A percentile compares a stretch with the other conserved stretches of the same genome.
Conservation (phyloP, 2,888 invertebrate species). For the Hydropsyche betteni region DNA sequence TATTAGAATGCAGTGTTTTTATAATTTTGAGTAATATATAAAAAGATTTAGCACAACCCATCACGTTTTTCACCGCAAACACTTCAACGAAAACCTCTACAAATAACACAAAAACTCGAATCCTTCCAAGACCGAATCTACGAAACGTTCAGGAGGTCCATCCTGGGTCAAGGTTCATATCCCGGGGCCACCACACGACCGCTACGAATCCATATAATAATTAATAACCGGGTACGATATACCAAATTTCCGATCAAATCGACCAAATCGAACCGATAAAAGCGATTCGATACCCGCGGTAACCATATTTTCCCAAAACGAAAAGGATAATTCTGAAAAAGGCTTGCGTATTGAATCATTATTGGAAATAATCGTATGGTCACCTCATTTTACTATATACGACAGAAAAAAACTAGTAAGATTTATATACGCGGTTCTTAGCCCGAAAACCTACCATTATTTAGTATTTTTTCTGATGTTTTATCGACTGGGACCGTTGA, state of each 20-base stretch:
- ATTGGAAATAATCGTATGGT: no score
- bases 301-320: no score
- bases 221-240: conserved; percentile 46
- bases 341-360: no score
- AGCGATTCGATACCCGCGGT: no score
- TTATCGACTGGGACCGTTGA: background rate
- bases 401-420: background rate
- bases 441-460: conserved; percentile 6
- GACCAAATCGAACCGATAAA: conserved; percentile 36
- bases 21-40: no score
- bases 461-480: background rate
- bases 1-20: no score
- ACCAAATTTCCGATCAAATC: conserved; percentile 35
- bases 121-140: no score
- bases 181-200: conserved; percentile 43
- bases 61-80: no score
- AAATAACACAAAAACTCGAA: no score
- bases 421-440: background rate
- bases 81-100: no score
- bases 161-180: conserved; percentile 39
- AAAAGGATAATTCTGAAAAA: no score
- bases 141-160: conserved; percentile 2
- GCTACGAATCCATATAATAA: conserved; percentile 50
- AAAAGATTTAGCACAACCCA: no score
- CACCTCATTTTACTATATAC: background rate